Evolutionary conservation across 2,888 invertebrate species (phyloP), one percentile per base, ranked within the genome.

Genomic region (Cryptosula pallasiana): DNA sequence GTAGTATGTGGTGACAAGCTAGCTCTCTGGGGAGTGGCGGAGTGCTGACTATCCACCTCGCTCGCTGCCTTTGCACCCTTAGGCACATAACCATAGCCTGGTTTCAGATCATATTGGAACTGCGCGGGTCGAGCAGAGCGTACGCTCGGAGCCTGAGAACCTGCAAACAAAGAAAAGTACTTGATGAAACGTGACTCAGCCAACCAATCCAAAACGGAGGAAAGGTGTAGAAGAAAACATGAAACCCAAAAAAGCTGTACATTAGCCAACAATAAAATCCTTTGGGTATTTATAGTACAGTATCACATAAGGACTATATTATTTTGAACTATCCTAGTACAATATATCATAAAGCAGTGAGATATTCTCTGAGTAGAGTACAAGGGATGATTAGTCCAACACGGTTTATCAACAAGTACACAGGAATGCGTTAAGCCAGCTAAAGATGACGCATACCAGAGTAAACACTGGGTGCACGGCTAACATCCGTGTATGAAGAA

Each of bases 71-170:
- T 27, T 29, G 34, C 34, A 29, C 29, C 13, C n/a, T 63, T 63
- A 2, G 63, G 63, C 63, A 63, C 63, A 63, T 63, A 63, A 63
- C 63, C 63, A 25, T 32, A 27, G 32, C 63, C 63, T 32, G 63
- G 63, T 32, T 63, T 63, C 25, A 63, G 32, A 32, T 63, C 63
- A 32, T 63, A 63, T n/a, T 63, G 63, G 32, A 63, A 63, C 32
- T 63, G 63, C 63, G 13, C 1, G 9, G 63, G 63, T 9, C 63
- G 29, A 3, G 27, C 9, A 32, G 63, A 63, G 2, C 63, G 63
- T 16, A 63, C 32, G n/a, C 63, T 63, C n/a, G 63, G 63, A 13
- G 63, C 34, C 63, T 63, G 63, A 32, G 63, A 63, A 9, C 63
- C 63, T 63, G n/a, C 5, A 57, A 57, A n/a, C n/a, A n/a, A n/a